Conservation (phyloP, 1,140 invertebrate species). For the Heliothis virescens region DNA sequence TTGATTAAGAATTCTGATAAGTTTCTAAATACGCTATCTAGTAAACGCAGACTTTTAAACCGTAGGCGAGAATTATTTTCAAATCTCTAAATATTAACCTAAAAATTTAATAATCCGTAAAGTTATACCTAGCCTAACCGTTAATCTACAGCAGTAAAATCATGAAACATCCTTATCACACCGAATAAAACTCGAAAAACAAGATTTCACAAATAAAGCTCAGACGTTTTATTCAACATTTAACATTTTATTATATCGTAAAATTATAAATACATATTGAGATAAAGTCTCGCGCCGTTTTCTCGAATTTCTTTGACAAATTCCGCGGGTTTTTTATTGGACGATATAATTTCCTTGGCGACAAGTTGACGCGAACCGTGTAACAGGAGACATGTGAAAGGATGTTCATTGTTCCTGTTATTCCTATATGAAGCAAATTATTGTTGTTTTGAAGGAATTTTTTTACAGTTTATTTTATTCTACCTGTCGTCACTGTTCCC, state of each 20-base stretch:
- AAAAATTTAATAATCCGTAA: not conserved
- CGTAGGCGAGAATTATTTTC: too few species aligned
- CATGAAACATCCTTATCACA: constrained; percentile 20
- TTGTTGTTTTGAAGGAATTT: not conserved
- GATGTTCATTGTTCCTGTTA: not conserved
- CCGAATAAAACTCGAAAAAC: constrained; percentile 28
- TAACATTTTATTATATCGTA: constrained; percentile 54
- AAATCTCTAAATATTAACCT: too few species aligned
- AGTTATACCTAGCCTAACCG: not conserved
- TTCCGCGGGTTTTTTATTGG: constrained; percentile 7
- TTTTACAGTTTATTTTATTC: too few species aligned
- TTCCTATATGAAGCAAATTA: not conserved
- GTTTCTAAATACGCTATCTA: too few species aligned
- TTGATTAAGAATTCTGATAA: too few species aligned
- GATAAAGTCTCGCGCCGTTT: constrained; percentile 38
- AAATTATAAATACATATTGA: constrained; percentile 56
- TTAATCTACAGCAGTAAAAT: constrained; percentile 14
- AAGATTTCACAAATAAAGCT: constrained; percentile 38
- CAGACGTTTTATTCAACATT: constrained; percentile 42
- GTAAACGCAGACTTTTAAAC: too few species aligned
- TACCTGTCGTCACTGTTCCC: not conserved
- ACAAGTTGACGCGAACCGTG: not conserved
- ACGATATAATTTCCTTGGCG: not conserved
- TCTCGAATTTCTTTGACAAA: not conserved
- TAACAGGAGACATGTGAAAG: not conserved